Evolutionary conservation across 2,888 invertebrate species (phyloP), one percentile per base, ranked within the genome.

Genomic region (Tromatobia lineatoria): DNA sequence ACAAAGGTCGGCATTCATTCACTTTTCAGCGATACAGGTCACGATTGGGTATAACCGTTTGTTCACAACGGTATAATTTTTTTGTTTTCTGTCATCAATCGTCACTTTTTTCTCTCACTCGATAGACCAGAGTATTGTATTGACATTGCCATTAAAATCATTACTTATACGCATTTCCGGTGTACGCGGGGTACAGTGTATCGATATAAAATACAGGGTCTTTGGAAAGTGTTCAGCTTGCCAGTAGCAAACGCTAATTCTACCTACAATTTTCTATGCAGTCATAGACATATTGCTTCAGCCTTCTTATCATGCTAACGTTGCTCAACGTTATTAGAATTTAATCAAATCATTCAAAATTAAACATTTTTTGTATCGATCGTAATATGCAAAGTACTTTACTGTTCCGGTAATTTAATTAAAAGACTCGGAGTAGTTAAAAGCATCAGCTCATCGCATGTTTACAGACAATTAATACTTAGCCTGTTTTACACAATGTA

Each of bases 11-110:
- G 76, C 50, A 80, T 80, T 83, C 83, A 77, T 83, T 64, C 64
- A 73, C 76, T 59, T 83, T 83, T 83, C 80, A 80, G 83, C 80
- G 80, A 83, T 83, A 83, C 83, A 83, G 83, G 76, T 80, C 47
- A 59, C 75, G 70, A 80, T 76, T 80, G 71, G 71, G 34, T 71
- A 76, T 67, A 4, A 74, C 74, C 42, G 50, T 54, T 42, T n/a
- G 29, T 54, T 52, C 20, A 76, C 23, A 42, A 71, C 61, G 66
- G 57, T 54, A 69, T 13, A 38, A 18, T 59, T 50, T 15, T 64
- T 47, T 61, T 34, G 66, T 69, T 34, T 52, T 73, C 13, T 64
- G 10, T 69, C 38, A 38, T 67, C 54, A 45, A 34, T 59, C 77
- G 34, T 38, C 59, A 57, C 67, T 64, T 74, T 45, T 57, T 70